These are phyloP conservation scores for Erannis defoliaria DNA, from an alignment of 2,888 invertebrate genomes.

Conservation along the genomic window DNA sequence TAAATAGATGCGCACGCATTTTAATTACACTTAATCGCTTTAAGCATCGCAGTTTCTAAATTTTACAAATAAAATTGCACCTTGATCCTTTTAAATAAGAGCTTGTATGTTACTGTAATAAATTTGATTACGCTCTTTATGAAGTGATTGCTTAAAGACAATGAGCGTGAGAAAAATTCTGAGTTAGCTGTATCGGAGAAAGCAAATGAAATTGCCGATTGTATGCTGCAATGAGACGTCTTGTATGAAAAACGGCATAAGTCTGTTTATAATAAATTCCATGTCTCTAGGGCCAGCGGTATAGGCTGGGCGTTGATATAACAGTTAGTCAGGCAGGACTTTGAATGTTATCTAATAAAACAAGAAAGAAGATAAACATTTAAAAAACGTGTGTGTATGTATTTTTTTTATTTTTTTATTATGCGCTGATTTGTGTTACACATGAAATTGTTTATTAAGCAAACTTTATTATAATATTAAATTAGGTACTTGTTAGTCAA, in stretches of 20 bases:
- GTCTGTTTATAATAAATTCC: no score
- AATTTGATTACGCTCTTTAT: constrained; percentile 23
- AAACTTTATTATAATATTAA: no score
- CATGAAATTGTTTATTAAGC: no score
- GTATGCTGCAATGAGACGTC: constrained; percentile 52
- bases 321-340: no score
- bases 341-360: no score
- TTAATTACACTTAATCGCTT: neutral
- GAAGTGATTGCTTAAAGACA: constrained; percentile 57
- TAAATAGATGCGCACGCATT: neutral
- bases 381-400: no score
- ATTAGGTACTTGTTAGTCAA: no score
- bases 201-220: constrained; percentile 65
- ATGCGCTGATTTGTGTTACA: no score
- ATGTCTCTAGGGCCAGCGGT: no score
- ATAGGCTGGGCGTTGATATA: no score
- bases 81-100: constrained; percentile 7
- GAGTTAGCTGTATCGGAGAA: constrained; percentile 69
- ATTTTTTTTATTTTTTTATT: no score
- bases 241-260: constrained; percentile 32
- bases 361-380: no score
- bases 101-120: constrained; percentile 5
- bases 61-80: neutral
- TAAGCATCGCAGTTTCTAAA: neutral
- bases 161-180: constrained; percentile 77